phyloP scores from a whole-genome alignment of 2,113 vertebrate species.

The Oreochromis aureus region DNA sequence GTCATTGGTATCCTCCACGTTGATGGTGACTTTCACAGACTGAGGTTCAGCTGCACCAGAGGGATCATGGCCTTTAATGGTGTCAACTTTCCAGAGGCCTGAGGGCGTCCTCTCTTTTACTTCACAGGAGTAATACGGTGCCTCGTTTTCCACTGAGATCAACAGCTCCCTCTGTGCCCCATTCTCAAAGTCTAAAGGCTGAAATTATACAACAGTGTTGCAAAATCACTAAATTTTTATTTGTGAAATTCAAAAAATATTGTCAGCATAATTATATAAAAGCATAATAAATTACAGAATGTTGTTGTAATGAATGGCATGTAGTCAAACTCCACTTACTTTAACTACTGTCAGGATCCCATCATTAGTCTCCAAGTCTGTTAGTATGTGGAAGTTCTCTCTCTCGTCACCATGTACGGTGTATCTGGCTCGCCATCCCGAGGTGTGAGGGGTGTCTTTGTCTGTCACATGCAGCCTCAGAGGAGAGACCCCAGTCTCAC shows the following conservation, averaged over 20 bases:
- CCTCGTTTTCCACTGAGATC: conserved; percentile 43
- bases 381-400: conserved; percentile 34
- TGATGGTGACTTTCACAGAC: conserved; percentile 5
- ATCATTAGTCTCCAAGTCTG: conserved; percentile 56
- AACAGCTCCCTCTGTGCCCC: not conserved
- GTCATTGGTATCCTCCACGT: conserved; percentile 42
- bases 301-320: not conserved
- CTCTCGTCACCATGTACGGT: conserved; percentile 23
- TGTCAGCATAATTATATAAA: rapidly evolving
- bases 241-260: rapidly evolving
- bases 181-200: conserved; percentile 49
- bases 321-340: not conserved
- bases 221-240: rapidly evolving
- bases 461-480: conserved; percentile 47
- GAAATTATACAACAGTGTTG: not conserved
- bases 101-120: conserved; percentile 11
- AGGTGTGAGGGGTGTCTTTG: conserved; percentile 8
- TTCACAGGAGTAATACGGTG: conserved; percentile 23
- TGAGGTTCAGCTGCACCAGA: not conserved
- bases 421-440: conserved; percentile 51
- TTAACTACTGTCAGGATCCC: conserved; percentile 55
- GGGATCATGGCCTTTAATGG: not conserved
- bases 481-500: not conserved
- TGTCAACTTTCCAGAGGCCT: conserved; percentile 38
- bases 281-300: not conserved